These are phyloP conservation scores for Drosophila navojoa DNA, from an alignment of 1,140 invertebrate genomes.

Conservation along the genomic window DNA sequence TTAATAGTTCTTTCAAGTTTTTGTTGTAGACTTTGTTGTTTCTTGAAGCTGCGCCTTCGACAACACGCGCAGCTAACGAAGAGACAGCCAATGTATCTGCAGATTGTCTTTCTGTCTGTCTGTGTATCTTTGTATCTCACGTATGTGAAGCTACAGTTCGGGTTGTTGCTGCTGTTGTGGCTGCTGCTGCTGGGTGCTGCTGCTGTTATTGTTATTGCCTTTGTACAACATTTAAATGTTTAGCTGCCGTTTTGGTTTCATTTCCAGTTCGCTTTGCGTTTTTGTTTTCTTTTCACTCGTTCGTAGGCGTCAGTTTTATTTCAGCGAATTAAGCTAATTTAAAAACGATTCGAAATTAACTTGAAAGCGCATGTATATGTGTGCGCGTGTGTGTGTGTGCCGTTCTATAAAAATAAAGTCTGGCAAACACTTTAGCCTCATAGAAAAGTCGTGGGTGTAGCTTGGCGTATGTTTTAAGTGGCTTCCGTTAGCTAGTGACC, in stretches of 20 bases:
- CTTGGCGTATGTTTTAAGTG: constrained; percentile 73
- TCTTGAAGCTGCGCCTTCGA: constrained; percentile 21
- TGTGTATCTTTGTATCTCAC: constrained; percentile 49
- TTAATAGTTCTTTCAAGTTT: constrained; percentile 36
- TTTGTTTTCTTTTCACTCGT: constrained; percentile 34
- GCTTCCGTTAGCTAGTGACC: constrained; percentile 60
- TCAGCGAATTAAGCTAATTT: constrained; percentile 83
- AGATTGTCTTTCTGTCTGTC: constrained; percentile 40
- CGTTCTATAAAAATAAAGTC: constrained; percentile 12
- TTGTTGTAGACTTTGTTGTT: constrained; percentile 22
- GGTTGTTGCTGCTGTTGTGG: constrained; percentile 25
- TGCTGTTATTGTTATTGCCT: constrained; percentile 73
- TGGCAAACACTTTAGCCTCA: constrained; percentile 31
- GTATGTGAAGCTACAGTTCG: constrained; percentile 45
- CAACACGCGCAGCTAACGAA: constrained; percentile 31
- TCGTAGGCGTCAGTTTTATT: constrained; percentile 81
- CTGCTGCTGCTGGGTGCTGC: constrained; percentile 9
- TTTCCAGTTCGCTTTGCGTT: constrained; percentile 32
- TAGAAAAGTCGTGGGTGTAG: constrained; percentile 46
- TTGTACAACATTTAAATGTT: constrained; percentile 82
- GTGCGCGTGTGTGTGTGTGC: constrained; percentile 25
- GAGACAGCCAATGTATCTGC: constrained; percentile 67
- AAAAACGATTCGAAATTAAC: constrained; percentile 83
- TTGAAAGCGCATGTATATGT: constrained; percentile 52
- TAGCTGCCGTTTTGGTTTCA: constrained; percentile 75